Base-by-base conservation (phyloP, 2,797 vertebrate species). In the Odontamblyopus rebecca region DNA sequence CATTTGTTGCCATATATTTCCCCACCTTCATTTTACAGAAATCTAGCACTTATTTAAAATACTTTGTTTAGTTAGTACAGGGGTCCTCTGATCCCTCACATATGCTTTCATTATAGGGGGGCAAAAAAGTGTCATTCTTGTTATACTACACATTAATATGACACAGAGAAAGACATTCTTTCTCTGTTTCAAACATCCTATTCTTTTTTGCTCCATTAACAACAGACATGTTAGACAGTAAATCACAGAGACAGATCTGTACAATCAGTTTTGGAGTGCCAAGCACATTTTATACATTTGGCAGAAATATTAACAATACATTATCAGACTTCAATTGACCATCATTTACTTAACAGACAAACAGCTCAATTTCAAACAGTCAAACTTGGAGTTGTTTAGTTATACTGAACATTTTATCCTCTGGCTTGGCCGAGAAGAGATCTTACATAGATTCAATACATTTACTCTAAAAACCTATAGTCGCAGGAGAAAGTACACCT, bases 401-500 rank as follows among this genome's bases (percentile, higher is more conserved):
- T 68, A 84, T 61, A 82, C 76, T 84, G 73, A 82, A 35, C 50
- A 66, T 63, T 69, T 41, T 35, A 62, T 79, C 80, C 73, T 80
- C 72, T 38, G 72, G 67, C 77, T 81, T 74, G 75, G 59, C 66
- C 82, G 61, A 76, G 65, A 80, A 80, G 64, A 29, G 29, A 50
- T 18, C 27, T 67, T 9, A 51, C 44, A 53, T 2, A 66, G 19
- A 70, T 70, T 69, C 71, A 78, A 83, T 41, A 64, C 72, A 67
- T 19, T 15, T 48, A 70, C 67, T 68, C 75, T 51, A 66, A 59
- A 76, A 53, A 81, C 72, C 94, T 95, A 99, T 76, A 99, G 93
- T 91, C 98, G 89, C 63, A 99, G 94, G 78, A 99, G 92, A 84
- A 99, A 99, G 90, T 98, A 99, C 29, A 99, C 93, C 86, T 99